Conservation (phyloP, 2,113 vertebrate genomes). For the Nycticorax nycticorax region DNA sequence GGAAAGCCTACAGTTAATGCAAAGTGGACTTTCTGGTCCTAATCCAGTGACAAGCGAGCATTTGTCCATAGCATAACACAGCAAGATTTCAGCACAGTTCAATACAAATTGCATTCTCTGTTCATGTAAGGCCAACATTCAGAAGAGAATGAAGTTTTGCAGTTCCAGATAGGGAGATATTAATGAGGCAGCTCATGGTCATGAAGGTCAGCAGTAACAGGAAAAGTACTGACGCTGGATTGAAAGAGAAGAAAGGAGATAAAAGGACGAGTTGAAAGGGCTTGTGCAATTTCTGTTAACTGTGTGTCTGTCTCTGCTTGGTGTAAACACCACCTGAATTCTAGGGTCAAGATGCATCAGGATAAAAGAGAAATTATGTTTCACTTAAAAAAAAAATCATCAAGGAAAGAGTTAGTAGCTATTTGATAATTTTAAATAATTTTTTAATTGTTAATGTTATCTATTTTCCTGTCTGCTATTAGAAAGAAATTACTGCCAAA, state of each 20-base stretch:
- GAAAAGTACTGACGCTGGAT: not conserved
- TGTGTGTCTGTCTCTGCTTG: not conserved
- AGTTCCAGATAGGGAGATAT: not conserved
- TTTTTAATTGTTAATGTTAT: not conserved
- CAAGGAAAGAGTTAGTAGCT: not conserved
- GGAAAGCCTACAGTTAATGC: not conserved
- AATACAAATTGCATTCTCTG: not conserved
- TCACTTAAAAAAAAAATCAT: not conserved
- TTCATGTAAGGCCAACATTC: not conserved
- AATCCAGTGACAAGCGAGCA: not conserved
- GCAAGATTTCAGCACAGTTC: not conserved
- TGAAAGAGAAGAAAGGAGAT: not conserved
- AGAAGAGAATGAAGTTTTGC: not conserved
- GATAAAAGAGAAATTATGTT: not conserved
- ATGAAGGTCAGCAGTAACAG: not conserved
- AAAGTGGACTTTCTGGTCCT: not conserved
- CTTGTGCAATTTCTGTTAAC: not conserved
- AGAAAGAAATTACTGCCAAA: not conserved
- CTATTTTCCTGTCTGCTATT: not conserved
- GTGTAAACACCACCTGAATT: not conserved
- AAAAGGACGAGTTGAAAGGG: not conserved
- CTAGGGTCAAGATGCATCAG: not conserved
- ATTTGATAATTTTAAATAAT: not conserved
- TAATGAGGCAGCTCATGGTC: not conserved
- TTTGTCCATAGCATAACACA: not conserved